Conservation (phyloP, 2,888 invertebrate species). For the Harpagoxenus sublaevis region DNA sequence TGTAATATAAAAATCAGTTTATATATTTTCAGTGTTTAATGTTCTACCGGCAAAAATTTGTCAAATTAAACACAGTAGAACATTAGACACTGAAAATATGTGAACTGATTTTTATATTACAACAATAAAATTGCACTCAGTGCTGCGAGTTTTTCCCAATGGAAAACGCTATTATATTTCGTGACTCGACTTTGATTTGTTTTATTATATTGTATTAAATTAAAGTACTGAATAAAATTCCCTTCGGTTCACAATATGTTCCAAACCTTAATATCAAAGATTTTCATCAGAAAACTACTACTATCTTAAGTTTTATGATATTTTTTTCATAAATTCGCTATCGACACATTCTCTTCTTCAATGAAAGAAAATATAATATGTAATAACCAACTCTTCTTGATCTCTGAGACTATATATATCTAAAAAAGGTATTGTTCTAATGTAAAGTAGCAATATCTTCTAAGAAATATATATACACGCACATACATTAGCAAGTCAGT, state of each 20-base stretch:
- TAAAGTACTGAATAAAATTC: not conserved
- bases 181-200: not conserved
- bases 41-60: too few species aligned
- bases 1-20: too few species aligned
- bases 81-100: too few species aligned
- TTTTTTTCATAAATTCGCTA: not conserved
- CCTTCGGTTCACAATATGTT: not conserved
- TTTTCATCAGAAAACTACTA: not conserved
- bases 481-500: not conserved
- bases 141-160: too few species aligned
- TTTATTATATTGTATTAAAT: conserved; percentile 24
- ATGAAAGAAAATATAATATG: not conserved
- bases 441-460: not conserved
- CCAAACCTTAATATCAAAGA: not conserved
- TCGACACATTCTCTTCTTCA: not conserved
- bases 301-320: not conserved
- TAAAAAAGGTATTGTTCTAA: not conserved
- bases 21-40: too few species aligned
- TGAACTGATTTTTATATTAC: too few species aligned
- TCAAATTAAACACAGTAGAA: too few species aligned
- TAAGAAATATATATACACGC: not conserved
- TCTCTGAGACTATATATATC: not conserved
- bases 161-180: conserved; percentile 20
- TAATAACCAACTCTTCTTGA: not conserved
- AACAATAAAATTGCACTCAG: too few species aligned